A percentile compares a stretch with the other conserved stretches of the same genome.
Evolutionary conservation across 1,140 invertebrate genomes (phyloP).

Genomic region (Pogonomyrmex barbatus): DNA sequence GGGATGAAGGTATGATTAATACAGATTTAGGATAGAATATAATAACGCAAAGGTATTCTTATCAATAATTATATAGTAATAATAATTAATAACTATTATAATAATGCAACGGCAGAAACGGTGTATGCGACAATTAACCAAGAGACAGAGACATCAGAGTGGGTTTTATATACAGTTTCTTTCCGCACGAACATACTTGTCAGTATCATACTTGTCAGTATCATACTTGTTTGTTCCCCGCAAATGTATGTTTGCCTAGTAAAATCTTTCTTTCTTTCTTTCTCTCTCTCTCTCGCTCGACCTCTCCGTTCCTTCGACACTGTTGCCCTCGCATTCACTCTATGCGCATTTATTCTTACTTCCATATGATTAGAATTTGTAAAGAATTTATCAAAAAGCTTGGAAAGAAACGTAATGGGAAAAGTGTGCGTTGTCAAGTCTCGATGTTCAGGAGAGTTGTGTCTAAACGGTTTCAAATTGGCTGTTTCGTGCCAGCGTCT

Average conservation of each 20-base stretch:
- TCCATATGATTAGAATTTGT: slow-evolving; percentile 49
- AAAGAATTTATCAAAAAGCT: slow-evolving; percentile 52
- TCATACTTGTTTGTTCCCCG: not conserved
- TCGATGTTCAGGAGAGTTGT: slow-evolving; percentile 51
- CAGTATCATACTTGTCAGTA: slow-evolving; percentile 12
- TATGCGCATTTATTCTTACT: slow-evolving; percentile 53
- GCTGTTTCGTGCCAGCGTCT: slow-evolving; percentile 36
- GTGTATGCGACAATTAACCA: slow-evolving; percentile 62
- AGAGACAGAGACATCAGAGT: slow-evolving; percentile 57
- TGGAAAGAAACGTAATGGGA: slow-evolving; percentile 53
- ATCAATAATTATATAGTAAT: slow-evolving; percentile 69
- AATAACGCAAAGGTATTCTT: slow-evolving; percentile 74
- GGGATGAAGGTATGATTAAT: slow-evolving; percentile 60
- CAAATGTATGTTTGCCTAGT: slow-evolving; percentile 37
- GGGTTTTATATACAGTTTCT: slow-evolving; percentile 49
- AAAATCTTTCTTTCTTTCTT: slow-evolving; percentile 58
- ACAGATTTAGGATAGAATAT: slow-evolving; percentile 64
- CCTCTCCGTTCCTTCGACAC: slow-evolving; percentile 57
- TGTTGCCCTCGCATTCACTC: slow-evolving; percentile 56
- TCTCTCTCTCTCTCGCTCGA: slow-evolving; percentile 37
- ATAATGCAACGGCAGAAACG: slow-evolving; percentile 74
- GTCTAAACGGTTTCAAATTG: slow-evolving; percentile 58
- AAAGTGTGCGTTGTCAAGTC: slow-evolving; percentile 63
- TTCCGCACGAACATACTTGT: slow-evolving; percentile 33
- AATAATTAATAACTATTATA: slow-evolving; percentile 72